Base-by-base conservation (phyloP, 2,797 vertebrate species). In the Anguilla marmorata region DNA sequence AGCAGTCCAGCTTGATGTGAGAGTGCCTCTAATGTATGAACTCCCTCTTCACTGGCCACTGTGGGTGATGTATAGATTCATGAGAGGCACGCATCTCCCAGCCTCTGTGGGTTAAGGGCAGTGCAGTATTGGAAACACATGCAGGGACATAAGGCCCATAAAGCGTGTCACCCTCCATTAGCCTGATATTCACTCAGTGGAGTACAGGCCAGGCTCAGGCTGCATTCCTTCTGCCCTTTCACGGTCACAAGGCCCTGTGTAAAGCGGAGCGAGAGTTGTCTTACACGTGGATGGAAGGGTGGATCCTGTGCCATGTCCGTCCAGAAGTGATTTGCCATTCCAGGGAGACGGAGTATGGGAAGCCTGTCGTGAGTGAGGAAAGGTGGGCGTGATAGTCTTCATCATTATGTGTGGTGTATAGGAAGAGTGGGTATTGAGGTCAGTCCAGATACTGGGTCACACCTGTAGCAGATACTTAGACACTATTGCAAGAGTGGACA, bases 41-140 rank as follows among this genome's bases (percentile, higher is more conserved):
- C 69, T 74, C 63, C 63, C n/a, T 69, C 1, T 30, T 27, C 27
- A 12, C 33, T 12, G n/a, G 74, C 74, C 74, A 76, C 74, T 76
- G 41, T 76, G 9, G 33, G 74, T 76, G 33, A 76, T 76, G 37
- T 41, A 72, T 12, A 72, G 69, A 76, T 45, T 76, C 74, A 37
- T 9, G 12, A 21, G 30, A 37, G 2, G 33, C 14, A 76, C 41
- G 8, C 37, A 76, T 41, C 74, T 41, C 74, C 37, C 33, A 76
- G 30, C 37, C 37, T 76, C 74, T 14, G 33, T 37, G 33, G 74
- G 37, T 21, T 76, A n/a, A 41, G 74, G 30, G 74, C 9, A 19
- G 11, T 41, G 74, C 74, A 41, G 74, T 76, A 76, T 76, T 76
- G 74, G 33, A 76, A 76, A 76, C 74, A 76, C 3, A 45, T 76